Percentiles rank a stretch among this genome's conserved stretches.
These are phyloP conservation scores for Chironomus striatipennis DNA, from an alignment of 1,140 invertebrate genomes.

Conservation along the genomic window DNA sequence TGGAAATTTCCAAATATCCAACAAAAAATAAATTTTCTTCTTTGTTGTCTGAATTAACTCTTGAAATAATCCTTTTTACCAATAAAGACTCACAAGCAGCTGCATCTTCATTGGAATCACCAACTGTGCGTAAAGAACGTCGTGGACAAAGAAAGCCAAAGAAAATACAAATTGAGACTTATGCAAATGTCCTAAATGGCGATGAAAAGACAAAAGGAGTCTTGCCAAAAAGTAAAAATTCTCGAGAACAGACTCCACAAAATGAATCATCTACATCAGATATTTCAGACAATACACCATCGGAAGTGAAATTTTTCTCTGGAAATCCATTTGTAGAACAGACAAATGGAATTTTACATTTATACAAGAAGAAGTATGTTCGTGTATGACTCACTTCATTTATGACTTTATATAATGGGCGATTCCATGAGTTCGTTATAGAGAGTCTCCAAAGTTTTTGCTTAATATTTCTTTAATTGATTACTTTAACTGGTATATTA, in stretches of 20 bases:
- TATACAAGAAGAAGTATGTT: constrained; percentile 88
- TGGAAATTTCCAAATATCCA: neutral
- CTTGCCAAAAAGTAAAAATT: constrained; percentile 35
- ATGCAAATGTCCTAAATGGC: constrained; percentile 44
- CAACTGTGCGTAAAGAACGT: constrained; percentile 34
- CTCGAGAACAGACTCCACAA: constrained; percentile 39
- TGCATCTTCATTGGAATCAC: constrained; percentile 31
- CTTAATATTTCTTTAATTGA: too few species aligned
- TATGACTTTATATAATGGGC: constrained; percentile 24
- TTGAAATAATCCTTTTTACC: constrained; percentile 27
- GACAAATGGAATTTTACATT: constrained; percentile 90
- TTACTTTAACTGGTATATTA: too few species aligned
- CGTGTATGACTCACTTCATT: neutral
- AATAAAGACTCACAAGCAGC: constrained; percentile 35
- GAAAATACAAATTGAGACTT: constrained; percentile 58
- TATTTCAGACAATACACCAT: constrained; percentile 38
- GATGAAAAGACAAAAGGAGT: constrained; percentile 39
- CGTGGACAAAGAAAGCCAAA: constrained; percentile 49
- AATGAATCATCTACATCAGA: constrained; percentile 32
- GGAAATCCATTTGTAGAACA: constrained; percentile 96
- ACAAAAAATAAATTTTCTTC: neutral
- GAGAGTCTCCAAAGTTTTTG: too few species aligned
- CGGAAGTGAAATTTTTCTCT: constrained; percentile 79
- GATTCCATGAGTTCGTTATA: too few species aligned
- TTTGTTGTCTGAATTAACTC: too few species aligned